Conservation (phyloP, 2,113 vertebrate genomes). For the Indicator indicator region DNA sequence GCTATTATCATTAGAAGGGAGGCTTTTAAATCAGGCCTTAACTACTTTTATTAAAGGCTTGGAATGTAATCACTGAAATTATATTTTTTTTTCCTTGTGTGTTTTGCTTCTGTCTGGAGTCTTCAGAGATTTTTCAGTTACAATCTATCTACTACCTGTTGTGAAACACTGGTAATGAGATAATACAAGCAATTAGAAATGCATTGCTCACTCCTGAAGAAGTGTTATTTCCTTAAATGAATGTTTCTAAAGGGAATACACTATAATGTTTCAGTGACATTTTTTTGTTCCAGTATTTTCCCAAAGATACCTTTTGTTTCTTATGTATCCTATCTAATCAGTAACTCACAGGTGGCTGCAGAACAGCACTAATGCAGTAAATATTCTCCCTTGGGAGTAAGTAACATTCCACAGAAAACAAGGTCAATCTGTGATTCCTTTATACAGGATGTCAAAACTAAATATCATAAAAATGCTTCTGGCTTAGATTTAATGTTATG, state of each 20-base stretch:
- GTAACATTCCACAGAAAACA: not conserved
- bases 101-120: conserved; percentile 52
- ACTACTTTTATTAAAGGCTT: conserved; percentile 59
- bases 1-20: conserved; percentile 57
- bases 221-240: conserved; percentile 48
- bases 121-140: conserved; percentile 59
- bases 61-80: conserved; percentile 57
- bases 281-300: conserved; percentile 37
- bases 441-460: not conserved
- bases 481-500: not conserved
- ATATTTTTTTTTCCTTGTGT: conserved; percentile 11
- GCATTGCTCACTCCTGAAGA: conserved; percentile 38
- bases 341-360: conserved; percentile 20
- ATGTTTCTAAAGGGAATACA: conserved; percentile 21
- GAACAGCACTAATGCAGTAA: not conserved
- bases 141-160: conserved; percentile 65
- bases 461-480: not conserved
- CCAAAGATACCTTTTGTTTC: not conserved
- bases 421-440: not conserved
- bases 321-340: not conserved
- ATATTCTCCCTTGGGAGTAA: not conserved
- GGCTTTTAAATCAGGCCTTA: conserved; percentile 66
- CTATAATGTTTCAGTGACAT: not conserved
- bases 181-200: conserved; percentile 73
- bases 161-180: conserved; percentile 60